Percentiles rank a stretch among this genome's conserved stretches.
Evolutionary conservation across 2,888 invertebrate genomes (phyloP).

Genomic region (Drosophila suboccidentalis): DNA sequence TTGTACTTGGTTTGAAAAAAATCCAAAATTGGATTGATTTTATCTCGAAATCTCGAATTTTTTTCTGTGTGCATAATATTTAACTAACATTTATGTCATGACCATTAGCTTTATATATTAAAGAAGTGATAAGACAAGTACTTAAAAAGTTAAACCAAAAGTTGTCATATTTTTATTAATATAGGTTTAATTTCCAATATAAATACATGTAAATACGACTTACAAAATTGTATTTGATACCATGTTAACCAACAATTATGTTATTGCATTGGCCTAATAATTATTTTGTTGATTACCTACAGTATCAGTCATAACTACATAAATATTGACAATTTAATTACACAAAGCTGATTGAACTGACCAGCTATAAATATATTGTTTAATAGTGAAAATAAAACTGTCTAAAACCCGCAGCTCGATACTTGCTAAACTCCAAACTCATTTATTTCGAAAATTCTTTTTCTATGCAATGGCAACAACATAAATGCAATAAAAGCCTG

Average conservation of each 20-base stretch:
- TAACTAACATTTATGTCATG: no score
- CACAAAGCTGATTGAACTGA: constrained; percentile 1
- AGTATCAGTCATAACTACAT: background rate
- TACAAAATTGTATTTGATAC: background rate
- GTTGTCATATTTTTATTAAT: no score
- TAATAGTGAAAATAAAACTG: background rate
- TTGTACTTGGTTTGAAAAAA: no score
- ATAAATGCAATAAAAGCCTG: constrained; percentile 12
- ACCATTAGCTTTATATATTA: no score
- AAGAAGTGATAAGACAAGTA: no score
- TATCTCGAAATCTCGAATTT: no score
- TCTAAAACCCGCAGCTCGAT: background rate
- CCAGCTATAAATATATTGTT: background rate
- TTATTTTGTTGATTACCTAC: background rate
- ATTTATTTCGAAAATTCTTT: constrained; percentile 11
- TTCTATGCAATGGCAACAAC: background rate
- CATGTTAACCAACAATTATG: background rate
- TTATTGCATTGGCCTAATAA: background rate
- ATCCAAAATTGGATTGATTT: no score
- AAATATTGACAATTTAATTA: background rate
- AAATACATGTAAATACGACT: no score
- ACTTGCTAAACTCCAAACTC: background rate
- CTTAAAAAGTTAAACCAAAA: no score
- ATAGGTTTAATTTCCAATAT: no score
- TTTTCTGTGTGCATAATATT: no score